Base-by-base conservation (phyloP, 2,888 invertebrate genomes). In the Tortrix viridana region DNA sequence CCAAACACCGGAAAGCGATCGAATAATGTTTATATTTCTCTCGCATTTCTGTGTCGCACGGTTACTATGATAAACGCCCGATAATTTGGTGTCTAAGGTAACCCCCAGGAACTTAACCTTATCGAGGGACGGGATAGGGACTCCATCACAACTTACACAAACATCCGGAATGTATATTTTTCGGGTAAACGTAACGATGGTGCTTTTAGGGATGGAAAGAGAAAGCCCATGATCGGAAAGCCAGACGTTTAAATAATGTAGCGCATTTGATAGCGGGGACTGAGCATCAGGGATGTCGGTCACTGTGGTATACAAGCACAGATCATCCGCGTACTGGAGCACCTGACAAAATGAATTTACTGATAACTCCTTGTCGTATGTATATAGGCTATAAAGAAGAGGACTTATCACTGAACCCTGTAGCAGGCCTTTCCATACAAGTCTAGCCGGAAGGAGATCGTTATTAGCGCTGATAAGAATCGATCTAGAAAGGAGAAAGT, bases 291-390 rank as follows among this genome's bases (percentile, higher is more conserved):
- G 32, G 32, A 67, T 47, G 6, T 58, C 48, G 0, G 41, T 6
- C 6, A 6, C 20, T 4, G 55, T 18, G 0, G 56, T n/a, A 20
- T 71, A 74, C 0, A 72, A 43, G 1, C 62, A 64, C 5, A 72
- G 7, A 38, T 74, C 74, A 66, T 73, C 73, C 0, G 74, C 75
- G 58, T 73, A 74, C 50, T 73, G 74, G 4, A 75, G 44, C 0
- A 73, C 41, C 1, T 67, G n/a, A 23, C 67, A 67, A 20, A 53
- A 56, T 6, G 38, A n/a, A 7, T 53, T 50, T 1, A 69, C 37
- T 6, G 50, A 5, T 5, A 7, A 0, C 1, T 71, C 68, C 2
- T 72, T 47, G 18, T 74, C 70, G 43, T 16, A 50, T 1, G 72
- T 71, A 32, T 72, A 74, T 1, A 71, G 16, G 38, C 57, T 72